Evolutionary conservation across 2,888 invertebrate genomes (phyloP), one percentile per base, ranked within the genome.

Genomic region (Dynastes maya): DNA sequence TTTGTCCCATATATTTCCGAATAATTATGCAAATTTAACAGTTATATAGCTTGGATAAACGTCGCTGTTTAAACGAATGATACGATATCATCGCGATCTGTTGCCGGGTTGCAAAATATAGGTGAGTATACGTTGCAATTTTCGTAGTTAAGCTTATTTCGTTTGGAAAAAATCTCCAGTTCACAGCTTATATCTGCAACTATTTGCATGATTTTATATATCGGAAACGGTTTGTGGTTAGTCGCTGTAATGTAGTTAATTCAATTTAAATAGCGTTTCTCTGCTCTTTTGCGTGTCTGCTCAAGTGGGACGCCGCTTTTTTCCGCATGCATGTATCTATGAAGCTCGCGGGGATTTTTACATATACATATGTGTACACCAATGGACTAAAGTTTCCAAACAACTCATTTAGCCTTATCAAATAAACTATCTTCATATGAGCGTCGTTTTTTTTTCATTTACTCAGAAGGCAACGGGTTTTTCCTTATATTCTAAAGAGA

Each of bases 251-350:
- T 29, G 29, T 63, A 37, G 27, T 63, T 63, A 63, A 63, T 63
- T 63, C 63, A 29, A 63, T 63, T 63, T 29, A 63, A 63, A 29
- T 63, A 27, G 63, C 45, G 67, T 45, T 22, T 67, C 45, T 67
- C 67, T 67, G 45, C 45, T 27, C 67, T 67, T 11, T 67, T 45
- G 49, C 67, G 49, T 49, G 67, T 67, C 67, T 6, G 45, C 49
- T 49, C 67, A 67, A 45, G 67, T 67, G 67, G 45, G 67, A 67
- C 67, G n/a, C 22, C 6, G 55, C n/a, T 8, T 58, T 58, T 58
- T 58, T 58, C 22, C 16, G 22, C 55, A 58, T 8, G 22, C 55
- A 58, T 22, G 22, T 16, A 8, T 45, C 45, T 45, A 11, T 45
- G 45, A 45, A 45, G 45, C 8, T 11, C 45, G 8, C 45, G 8